Conservation (phyloP, 2,113 vertebrate genomes). For the Gulo gulo region DNA sequence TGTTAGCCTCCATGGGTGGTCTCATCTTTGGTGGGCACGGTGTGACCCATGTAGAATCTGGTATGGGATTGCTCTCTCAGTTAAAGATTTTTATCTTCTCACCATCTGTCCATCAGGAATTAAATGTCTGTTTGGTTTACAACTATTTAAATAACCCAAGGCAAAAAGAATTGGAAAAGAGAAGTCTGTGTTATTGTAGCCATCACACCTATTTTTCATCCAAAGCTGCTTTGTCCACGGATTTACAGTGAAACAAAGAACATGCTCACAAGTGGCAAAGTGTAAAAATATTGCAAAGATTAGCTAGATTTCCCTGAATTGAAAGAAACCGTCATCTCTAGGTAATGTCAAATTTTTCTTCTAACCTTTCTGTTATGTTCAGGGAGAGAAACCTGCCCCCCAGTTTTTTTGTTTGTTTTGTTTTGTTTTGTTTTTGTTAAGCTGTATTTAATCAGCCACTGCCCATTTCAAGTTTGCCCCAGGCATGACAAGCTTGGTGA, state of each 20-base stretch:
- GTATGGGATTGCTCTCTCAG: not conserved
- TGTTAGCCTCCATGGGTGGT: not conserved
- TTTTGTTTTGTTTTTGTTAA: not conserved
- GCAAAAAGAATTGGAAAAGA: not conserved
- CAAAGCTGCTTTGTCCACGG: not conserved
- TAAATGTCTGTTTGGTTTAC: not conserved
- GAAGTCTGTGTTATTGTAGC: not conserved
- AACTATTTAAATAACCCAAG: not conserved
- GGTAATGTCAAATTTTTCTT: conserved; percentile 8
- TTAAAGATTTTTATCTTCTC: not conserved
- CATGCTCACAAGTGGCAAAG: not conserved
- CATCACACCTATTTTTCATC: not conserved
- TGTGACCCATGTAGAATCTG: not conserved
- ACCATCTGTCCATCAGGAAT: not conserved
- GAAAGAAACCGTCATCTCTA: conserved; percentile 20
- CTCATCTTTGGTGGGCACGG: not conserved
- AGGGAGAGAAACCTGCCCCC: not conserved
- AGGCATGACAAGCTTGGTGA: not conserved
- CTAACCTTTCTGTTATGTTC: conserved; percentile 22
- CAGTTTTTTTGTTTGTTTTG: too few relatives aligned
- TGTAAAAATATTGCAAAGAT: not conserved
- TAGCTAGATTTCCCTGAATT: not conserved
- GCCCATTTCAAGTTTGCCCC: not conserved
- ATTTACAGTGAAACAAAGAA: conserved; percentile 19
- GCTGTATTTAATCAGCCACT: not conserved